Evolutionary conservation across 1,140 invertebrate genomes (phyloP), one percentile per base, ranked within the genome.

Genomic region (Drosophila trapezifrons): DNA sequence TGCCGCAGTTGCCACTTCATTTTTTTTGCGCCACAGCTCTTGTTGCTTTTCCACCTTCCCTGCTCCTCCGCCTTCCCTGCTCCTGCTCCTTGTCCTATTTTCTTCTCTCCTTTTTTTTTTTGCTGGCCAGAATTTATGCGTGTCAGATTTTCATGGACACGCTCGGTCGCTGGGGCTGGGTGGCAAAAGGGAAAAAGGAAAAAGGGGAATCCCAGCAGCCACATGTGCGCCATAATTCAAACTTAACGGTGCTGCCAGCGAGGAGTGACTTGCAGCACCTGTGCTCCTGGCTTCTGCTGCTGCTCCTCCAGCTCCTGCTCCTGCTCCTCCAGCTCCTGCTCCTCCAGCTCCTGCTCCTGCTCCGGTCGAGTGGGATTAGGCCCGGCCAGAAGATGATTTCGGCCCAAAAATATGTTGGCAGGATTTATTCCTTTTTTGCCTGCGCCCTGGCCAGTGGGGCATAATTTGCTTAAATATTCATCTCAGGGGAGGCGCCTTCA

Each of bases 61-160:
- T 6, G 1, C 29, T n/a, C n/a, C n/a, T 20, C 4, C 4, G 20
- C 35, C n/a, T 17, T 13, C 9, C 35, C n/a, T n/a, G n/a, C n/a
- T n/a, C n/a, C n/a, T n/a, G n/a, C 9, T 22, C 18, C 3, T 20
- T 42, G 37, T n/a, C 54, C 70, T 40, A 60, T 47, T 40, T 59
- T 65, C 47, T 58, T 13, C 45, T 42, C 9, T 56, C 27, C 18
- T 35, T 29, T 22, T 51, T 4, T 43, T 20, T 42, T n/a, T 52
- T 45, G n/a, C 49, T 58, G 70, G 49, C 9, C 70, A 49, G 60
- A 67, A 87, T 83, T 86, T 86, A 86, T 86, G 82, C 83, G 82
- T 87, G 83, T 76, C 83, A 82, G 82, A 86, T 86, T 86, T 87
- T 86, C 82, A 86, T 83, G 83, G 75, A 86, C 82, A 87, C 80